Conservation (phyloP, 2,888 invertebrate genomes). For the Drosophila quinaria region DNA sequence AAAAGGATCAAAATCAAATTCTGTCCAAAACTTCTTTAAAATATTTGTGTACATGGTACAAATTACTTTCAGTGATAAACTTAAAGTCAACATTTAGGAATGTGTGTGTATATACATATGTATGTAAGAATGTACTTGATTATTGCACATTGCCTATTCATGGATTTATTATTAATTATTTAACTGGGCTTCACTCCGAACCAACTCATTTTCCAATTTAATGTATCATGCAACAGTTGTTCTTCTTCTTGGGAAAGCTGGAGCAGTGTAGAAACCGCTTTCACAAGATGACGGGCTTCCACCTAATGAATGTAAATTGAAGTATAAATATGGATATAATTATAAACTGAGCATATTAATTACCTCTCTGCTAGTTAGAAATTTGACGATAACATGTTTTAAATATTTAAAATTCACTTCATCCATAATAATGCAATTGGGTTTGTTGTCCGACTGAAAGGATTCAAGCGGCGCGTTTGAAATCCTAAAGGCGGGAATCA, state of each 20-base stretch:
- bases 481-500: conserved; percentile 49
- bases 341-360: not conserved
- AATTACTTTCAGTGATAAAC: conserved; percentile 31
- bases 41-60: conserved; percentile 58
- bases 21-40: conserved; percentile 23
- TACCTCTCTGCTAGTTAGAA: conserved; percentile 94
- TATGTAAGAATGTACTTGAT: conserved; percentile 38
- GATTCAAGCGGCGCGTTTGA: conserved; percentile 50
- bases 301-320: conserved; percentile 80
- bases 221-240: conserved; percentile 89
- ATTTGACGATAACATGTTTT: conserved; percentile 97
- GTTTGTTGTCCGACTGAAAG: conserved; percentile 60
- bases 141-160: conserved; percentile 40
- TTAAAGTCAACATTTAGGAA: conserved; percentile 36
- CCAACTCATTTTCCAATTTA: conserved; percentile 86
- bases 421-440: conserved; percentile 85
- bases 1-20: conserved; percentile 33
- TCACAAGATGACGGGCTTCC: conserved; percentile 95
- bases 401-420: conserved; percentile 94
- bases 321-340: not conserved
- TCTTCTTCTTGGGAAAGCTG: conserved; percentile 95
- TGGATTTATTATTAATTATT: conserved; percentile 81
- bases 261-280: conserved; percentile 94
- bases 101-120: conserved; percentile 41
- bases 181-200: conserved; percentile 88